Conservation (phyloP, 35 echinoderm and acorn worm species). For the Patiria miniata region DNA sequence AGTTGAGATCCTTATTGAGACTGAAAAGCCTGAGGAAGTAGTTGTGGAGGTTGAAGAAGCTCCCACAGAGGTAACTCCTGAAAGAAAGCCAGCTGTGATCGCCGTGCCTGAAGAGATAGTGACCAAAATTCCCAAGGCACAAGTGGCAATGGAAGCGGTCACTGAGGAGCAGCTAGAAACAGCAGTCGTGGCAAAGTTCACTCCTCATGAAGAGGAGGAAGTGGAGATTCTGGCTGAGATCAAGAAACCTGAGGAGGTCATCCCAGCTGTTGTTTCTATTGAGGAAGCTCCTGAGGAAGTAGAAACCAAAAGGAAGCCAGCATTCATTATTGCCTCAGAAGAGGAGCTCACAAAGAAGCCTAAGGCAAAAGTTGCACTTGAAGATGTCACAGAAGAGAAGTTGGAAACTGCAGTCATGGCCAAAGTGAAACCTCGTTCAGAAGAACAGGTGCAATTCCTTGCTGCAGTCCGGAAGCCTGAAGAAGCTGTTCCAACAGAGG, state of each 20-base stretch:
- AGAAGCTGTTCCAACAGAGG: neutral
- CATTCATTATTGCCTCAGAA: slow-evolving; percentile 11
- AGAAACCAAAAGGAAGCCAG: neutral
- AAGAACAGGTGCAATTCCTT: slow-evolving; percentile 11
- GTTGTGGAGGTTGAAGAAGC: slow-evolving; percentile 1
- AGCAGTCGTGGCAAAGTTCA: neutral
- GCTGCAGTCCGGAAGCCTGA: slow-evolving; percentile 25
- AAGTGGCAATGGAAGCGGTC: neutral
- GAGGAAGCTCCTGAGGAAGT: slow-evolving; percentile 35
- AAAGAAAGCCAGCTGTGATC: slow-evolving; percentile 23
- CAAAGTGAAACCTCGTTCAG: neutral
- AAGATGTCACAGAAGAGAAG: neutral
- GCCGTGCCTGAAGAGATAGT: slow-evolving; percentile 19
- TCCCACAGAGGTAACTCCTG: neutral
- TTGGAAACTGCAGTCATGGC: slow-evolving; percentile 23
- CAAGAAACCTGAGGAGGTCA: slow-evolving; percentile 29
- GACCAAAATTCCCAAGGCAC: neutral
- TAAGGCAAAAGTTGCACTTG: slow-evolving; percentile 8
- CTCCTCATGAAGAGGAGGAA: neutral
- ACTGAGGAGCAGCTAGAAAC: neutral
- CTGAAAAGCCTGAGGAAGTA: slow-evolving; percentile 11
- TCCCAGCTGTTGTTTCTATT: slow-evolving; percentile 7
- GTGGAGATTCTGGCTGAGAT: slow-evolving; percentile 1
- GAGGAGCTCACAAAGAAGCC: neutral
- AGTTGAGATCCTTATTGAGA: slow-evolving; percentile 2